A percentile compares a stretch with the other conserved stretches of the same genome.
phyloP scores from a whole-genome alignment of 2,888 invertebrate genomes.

The Thecophora atra region DNA sequence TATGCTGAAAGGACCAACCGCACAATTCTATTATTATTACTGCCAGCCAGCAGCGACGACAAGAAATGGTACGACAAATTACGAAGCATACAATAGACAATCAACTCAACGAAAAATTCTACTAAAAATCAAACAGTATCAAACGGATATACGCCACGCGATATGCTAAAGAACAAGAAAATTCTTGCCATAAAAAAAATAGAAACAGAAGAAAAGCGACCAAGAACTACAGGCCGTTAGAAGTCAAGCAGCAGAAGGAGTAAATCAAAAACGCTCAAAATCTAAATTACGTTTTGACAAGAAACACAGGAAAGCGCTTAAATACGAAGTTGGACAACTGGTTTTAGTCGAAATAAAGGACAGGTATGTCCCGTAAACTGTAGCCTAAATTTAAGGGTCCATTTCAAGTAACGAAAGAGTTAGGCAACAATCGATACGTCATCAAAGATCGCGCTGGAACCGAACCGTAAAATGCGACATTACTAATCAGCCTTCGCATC shows the following conservation, averaged over 20 bases:
- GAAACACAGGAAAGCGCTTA: conserved; percentile 25
- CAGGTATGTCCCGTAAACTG: conserved; percentile 44
- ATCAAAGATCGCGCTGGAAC: conserved; percentile 46
- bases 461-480: conserved; percentile 42
- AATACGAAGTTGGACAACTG: conserved; percentile 28
- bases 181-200: conserved; percentile 12
- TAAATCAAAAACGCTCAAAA: conserved; percentile 12
- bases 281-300: conserved; percentile 37
- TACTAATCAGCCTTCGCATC: conserved; percentile 44
- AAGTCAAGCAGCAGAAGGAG: not conserved
- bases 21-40: conserved; percentile 29
- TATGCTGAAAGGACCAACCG: conserved; percentile 36
- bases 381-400: conserved; percentile 46
- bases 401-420: conserved; percentile 42
- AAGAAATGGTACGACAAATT: conserved; percentile 28
- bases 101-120: conserved; percentile 20
- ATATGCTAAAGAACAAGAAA: conserved; percentile 24
- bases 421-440: conserved; percentile 46
- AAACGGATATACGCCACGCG: conserved; percentile 17
- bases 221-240: not conserved
- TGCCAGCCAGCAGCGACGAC: conserved; percentile 16
- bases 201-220: not conserved
- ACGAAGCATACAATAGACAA: conserved; percentile 29
- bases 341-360: conserved; percentile 40
- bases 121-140: conserved; percentile 18